Percentiles rank a stretch among this genome's conserved stretches.
phyloP scores from a whole-genome alignment of 2,888 invertebrate species.

The Helobdella robusta region DNA sequence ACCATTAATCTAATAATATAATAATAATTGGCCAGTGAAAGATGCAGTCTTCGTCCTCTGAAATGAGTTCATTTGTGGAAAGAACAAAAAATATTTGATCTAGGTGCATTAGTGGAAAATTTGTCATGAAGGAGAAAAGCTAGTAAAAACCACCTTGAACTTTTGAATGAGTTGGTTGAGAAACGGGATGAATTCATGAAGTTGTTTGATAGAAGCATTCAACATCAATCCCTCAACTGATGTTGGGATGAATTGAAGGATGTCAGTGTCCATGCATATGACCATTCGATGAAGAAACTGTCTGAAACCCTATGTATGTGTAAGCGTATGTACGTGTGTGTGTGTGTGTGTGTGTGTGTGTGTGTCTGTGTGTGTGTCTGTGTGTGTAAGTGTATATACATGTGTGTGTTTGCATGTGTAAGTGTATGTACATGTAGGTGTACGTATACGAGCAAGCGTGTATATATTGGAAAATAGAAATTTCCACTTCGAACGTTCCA shows the following conservation, averaged over 20 bases:
- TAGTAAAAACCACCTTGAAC: no score
- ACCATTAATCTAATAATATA: background rate
- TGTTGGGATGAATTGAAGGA: constrained; percentile 54
- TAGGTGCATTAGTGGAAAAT: no score
- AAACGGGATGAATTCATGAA: constrained; percentile 55
- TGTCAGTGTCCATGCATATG: constrained; percentile 55
- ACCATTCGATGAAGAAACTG: constrained; percentile 57
- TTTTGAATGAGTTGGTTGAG: constrained; percentile 56
- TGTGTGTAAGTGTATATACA: background rate
- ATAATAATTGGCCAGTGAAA: background rate
- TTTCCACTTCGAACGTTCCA: no score
- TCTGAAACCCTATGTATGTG: constrained; percentile 48
- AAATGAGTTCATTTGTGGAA: background rate
- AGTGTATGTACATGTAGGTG: background rate
- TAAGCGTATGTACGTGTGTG: background rate
- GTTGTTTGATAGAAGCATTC: constrained; percentile 46
- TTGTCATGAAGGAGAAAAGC: no score
- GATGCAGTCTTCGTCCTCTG: background rate
- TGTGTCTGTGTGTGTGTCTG: constrained; percentile 11
- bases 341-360: background rate
- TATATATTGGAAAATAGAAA: no score
- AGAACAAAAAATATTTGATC: background rate
- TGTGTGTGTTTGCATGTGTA: constrained; percentile 2
- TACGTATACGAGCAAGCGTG: background rate
- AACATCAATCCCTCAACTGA: constrained; percentile 53